Conservation (phyloP, 2,797 vertebrate genomes). For the Okamejei kenojei region DNA sequence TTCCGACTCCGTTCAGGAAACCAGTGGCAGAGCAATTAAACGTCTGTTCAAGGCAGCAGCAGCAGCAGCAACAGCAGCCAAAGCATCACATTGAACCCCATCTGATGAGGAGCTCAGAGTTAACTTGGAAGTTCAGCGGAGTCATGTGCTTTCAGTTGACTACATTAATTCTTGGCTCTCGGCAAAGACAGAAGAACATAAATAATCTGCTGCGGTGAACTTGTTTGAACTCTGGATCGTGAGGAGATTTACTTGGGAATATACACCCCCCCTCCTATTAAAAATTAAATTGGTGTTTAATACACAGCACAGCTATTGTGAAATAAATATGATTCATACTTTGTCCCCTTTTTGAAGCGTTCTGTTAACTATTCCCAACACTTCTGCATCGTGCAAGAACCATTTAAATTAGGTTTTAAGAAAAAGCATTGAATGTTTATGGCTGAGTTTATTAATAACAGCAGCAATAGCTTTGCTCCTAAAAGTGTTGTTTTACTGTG, state of each 20-base stretch:
- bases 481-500: neutral
- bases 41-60: slow-evolving; percentile 13
- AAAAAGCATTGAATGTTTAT: neutral
- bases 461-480: neutral
- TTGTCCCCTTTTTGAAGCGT: neutral
- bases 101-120: neutral
- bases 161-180: neutral
- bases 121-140: slow-evolving; percentile 7
- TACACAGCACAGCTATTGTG: neutral
- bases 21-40: neutral
- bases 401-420: neutral
- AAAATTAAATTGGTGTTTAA: neutral
- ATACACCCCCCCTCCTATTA: neutral
- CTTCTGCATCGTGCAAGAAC: neutral
- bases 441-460: neutral
- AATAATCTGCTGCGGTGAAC: neutral
- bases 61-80: neutral
- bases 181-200: neutral
- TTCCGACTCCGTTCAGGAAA: slow-evolving; percentile 22
- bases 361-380: neutral
- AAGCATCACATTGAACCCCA: slow-evolving; percentile 8
- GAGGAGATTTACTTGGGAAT: neutral
- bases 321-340: neutral
- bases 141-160: neutral
- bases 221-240: neutral